Evolutionary conservation across 2,888 invertebrate species (phyloP), one percentile per base, ranked within the genome.

Genomic region (Choreutis nemorana): DNA sequence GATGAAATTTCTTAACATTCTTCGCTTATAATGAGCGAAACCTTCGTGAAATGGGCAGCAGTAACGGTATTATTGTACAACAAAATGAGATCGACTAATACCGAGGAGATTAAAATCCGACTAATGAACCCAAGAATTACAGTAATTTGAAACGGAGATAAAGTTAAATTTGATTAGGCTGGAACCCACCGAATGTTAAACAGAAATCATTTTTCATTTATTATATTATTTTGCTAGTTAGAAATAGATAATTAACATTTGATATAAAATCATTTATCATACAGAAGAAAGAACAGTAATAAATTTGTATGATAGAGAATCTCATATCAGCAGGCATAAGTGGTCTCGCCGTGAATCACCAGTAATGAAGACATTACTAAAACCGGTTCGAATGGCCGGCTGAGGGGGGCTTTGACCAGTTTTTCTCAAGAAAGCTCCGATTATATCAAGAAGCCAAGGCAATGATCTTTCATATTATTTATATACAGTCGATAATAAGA

Each of bases 1-100:
- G 75, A 77, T 77, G 67, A 77, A 75, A 77, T 77, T 77, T 77
- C 77, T 77, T 71, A 73, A 72, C 68, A 70, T 71, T 72, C 70
- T 67, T 65, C 67, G 55, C 55, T 64, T 59, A 73, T 75, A 68
- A 75, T 72, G 70, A 73, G 66, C 63, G 55, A 55, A 62, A 61
- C 55, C 60, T 68, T 67, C 73, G 66, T 70, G 68, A 72, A 63
- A 72, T 70, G 64, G 63, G 63, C 67, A 47, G 49, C 49, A 60
- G 61, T 73, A 72, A 75, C 73, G 72, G 67, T 71, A 59, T 72
- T 70, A 75, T 73, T 68, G 67, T 71, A 61, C 59, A 57, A 55
- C 56, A 56, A 63, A 71, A 68, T 50, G 65, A 68, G 70, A 71
- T 73, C 64, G 61, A 60, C 56, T 59, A 70, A 72, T 71, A 70